These are phyloP conservation scores for Alloscopus bannaensis DNA, from an alignment of 2,888 invertebrate genomes.

Conservation along the genomic window DNA sequence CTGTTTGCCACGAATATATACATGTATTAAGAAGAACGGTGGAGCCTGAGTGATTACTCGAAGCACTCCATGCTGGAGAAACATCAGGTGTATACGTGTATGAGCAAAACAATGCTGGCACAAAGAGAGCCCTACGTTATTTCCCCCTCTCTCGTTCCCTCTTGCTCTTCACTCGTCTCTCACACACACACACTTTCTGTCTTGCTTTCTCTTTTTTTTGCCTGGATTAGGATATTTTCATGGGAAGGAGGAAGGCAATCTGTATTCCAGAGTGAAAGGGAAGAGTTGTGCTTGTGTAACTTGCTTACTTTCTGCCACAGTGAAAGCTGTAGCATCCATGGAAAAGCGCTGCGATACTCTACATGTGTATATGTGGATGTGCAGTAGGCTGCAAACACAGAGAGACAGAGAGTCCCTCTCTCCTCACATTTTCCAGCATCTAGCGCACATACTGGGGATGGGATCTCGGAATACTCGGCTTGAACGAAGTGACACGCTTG, in stretches of 20 bases:
- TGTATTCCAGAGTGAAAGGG: conserved; percentile 40
- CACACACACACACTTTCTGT: no score
- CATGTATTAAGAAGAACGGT: conserved; percentile 46
- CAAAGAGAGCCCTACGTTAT: neutral
- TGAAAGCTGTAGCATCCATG: neutral
- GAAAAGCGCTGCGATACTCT: neutral
- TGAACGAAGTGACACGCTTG: conserved; percentile 69
- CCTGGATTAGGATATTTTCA: conserved; percentile 38
- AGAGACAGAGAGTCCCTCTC: conserved; percentile 4
- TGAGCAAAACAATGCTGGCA: conserved; percentile 3
- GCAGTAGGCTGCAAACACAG: no score
- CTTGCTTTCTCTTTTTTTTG: conserved; percentile 1
- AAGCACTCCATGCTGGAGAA: conserved; percentile 26
- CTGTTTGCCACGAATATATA: conserved; percentile 30
- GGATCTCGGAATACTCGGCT: conserved; percentile 60
- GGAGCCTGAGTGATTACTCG: conserved; percentile 50
- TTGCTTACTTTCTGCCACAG: conserved; percentile 26
- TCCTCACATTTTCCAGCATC: neutral
- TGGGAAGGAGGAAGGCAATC: conserved; percentile 43
- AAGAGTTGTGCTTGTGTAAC: neutral
- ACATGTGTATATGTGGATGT: conserved; percentile 17
- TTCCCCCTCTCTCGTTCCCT: neutral
- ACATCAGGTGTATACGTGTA: conserved; percentile 49
- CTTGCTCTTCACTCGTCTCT: no score
- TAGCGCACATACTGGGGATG: conserved; percentile 44